Base-by-base conservation (phyloP, 1,140 invertebrate genomes). In the Lutraria rhynchaena region DNA sequence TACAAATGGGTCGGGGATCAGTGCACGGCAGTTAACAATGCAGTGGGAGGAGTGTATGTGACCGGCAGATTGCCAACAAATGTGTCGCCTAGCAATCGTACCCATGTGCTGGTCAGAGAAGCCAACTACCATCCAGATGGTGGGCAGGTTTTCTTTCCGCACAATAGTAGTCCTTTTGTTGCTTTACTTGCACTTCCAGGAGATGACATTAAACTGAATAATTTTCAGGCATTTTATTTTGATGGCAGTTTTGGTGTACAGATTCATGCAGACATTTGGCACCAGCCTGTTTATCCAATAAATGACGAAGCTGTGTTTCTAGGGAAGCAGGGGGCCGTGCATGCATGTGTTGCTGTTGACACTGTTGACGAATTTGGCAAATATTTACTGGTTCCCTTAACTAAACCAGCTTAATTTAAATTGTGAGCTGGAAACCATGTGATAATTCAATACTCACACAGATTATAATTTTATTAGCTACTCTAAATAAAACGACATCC, bases 1-100 rank as follows among this genome's bases (percentile, higher is more conserved):
- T 82, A 82, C 41, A 65, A 67, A 33, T 85, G 83, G 83, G 58
- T 58, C n/a, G 83, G 83, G 9, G 80, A 85, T 51, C 37, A 70
- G 35, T 78, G 78, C 33, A 73, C 37, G n/a, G 76, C 77, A 17
- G 31, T 81, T 11, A 81, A 84, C 70, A 81, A 81, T 31, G 76
- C 83, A 2, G 73, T 77, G 17, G 80, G 58, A 29, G 80, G 83
- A 0, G 67, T 78, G 29, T 82, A 82, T 55, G 41, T 82, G 3
- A 85, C 69, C 17, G 83, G 83, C 13, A 55, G 78, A 15, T 65
- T 85, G 27, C 83, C 83, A 29, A 57, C 22, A 13, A 71, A 78
- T 31, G 83, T 82, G 1, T 55, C 67, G 35, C 57, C 70, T 55
- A 51, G 44, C 19, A 57, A 85, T 24, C 60, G 83, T 7, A 82